Base-by-base conservation (phyloP, 1,140 invertebrate species). In the Laupala kohalensis region DNA sequence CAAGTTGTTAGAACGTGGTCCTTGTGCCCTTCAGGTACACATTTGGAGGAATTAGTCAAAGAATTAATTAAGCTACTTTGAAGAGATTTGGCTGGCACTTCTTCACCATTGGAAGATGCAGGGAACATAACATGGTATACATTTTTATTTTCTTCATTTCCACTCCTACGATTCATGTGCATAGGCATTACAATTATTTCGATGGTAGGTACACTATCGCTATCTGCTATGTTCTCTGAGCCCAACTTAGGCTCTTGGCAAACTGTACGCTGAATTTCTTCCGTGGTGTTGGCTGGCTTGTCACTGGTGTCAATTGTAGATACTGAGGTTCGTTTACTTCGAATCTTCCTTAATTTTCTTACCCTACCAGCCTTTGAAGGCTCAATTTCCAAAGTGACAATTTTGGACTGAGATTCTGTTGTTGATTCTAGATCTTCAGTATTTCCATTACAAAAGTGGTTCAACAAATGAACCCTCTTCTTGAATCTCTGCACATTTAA, bases 381-480 rank as follows among this genome's bases (percentile, higher is more conserved):
- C 27, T 6, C 27, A 0, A 75, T 73, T 76, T 81, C 80, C 71
- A 78, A 75, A n/a, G n/a, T 71, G 76, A 75, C 64, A 76, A 78
- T 75, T 82, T 80, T 75, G 79, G 77, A 73, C 79, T 80, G n/a
- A n/a, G n/a, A n/a, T n/a, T n/a, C n/a, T 68, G 81, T 79, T 28
- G 79, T 81, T 69, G 79, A 79, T 75, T 79, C 81, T 70, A 79
- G 75, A 69, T 79, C 77, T 70, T 82, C 81, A 71, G 80, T 80
- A 3, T 79, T 79, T 25, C 79, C 81, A n/a, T n/a, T n/a, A 64
- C 81, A 82, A 72, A 78, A 80, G 67, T 82, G 81, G 71, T 76
- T 78, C 19, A 80, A 63, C 68, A 82, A 72, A 68, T 81, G 79
- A 23, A 81, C 80, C 71, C 80, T 81, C 71, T 78, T 78, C 75